Evolutionary conservation across 2,797 vertebrate genomes (phyloP).

Genomic region (Eremophila alpestris): DNA sequence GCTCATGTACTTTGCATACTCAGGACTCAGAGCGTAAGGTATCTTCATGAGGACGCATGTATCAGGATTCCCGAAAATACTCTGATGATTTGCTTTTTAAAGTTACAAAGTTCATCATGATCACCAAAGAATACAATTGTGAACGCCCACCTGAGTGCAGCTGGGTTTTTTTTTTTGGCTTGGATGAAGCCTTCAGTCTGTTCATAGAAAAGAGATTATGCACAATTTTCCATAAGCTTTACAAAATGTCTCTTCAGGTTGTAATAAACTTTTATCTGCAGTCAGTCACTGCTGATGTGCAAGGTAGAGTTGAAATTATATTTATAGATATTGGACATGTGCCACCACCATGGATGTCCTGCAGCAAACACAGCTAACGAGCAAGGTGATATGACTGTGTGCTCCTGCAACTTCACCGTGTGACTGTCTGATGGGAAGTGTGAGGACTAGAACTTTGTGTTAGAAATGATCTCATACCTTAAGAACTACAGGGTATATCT

Average conservation of each 20-base stretch:
- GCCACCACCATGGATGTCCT: background rate
- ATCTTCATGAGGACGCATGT: background rate
- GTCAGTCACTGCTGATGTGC: background rate
- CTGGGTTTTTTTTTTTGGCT: background rate
- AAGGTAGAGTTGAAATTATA: background rate
- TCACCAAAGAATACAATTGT: background rate
- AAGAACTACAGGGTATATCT: background rate
- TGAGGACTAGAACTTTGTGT: background rate
- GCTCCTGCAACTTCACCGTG: background rate
- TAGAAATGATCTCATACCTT: background rate
- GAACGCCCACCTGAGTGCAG: background rate
- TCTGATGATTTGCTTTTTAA: background rate
- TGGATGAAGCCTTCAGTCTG: background rate
- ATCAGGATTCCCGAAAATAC: background rate
- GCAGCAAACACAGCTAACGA: background rate
- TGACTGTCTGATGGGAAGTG: background rate
- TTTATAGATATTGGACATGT: background rate
- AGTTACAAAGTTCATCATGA: background rate
- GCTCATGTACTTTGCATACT: background rate
- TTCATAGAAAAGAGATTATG: background rate
- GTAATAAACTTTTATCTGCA: background rate
- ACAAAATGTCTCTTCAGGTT: background rate
- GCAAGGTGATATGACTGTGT: background rate
- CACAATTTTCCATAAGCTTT: background rate
- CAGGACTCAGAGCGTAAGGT: background rate